A percentile compares a stretch with the other conserved stretches of the same genome.
Conservation (phyloP, 2,797 vertebrate species). For the Myiotriccus ornatus region DNA sequence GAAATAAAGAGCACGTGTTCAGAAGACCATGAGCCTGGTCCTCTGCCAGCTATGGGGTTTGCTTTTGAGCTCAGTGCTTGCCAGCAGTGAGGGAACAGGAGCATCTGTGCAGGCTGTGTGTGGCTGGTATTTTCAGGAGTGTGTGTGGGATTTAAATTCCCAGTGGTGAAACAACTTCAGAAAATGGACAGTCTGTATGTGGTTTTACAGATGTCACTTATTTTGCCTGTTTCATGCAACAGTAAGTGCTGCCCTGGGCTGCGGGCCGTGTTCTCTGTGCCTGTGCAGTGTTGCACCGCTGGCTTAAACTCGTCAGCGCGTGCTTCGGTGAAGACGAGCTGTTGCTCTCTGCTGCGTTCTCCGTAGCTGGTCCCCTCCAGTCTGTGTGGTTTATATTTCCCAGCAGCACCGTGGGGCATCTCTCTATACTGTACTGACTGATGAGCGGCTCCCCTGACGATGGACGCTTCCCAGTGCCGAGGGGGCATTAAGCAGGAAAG, state of each 20-base stretch:
- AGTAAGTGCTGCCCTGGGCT: background rate
- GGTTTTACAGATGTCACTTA: background rate
- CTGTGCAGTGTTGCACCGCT: background rate
- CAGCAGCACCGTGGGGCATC: background rate
- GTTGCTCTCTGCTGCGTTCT: background rate
- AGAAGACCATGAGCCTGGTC: background rate
- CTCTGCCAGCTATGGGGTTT: background rate
- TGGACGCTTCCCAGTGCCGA: fast-evolving
- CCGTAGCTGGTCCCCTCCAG: background rate
- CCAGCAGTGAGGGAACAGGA: background rate
- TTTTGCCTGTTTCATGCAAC: background rate
- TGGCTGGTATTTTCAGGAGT: background rate
- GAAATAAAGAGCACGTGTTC: background rate
- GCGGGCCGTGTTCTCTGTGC: background rate
- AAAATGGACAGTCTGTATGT: background rate
- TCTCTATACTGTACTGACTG: background rate
- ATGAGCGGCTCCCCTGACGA: background rate
- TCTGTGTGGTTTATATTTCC: background rate
- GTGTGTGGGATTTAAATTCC: background rate
- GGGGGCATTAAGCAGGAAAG: background rate
- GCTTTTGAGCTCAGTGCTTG: background rate
- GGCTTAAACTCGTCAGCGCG: background rate
- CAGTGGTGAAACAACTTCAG: background rate
- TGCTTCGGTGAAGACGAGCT: background rate
- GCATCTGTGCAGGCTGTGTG: background rate